Evolutionary conservation across 2,888 invertebrate genomes (phyloP), one percentile per base, ranked within the genome.

Genomic region (Cryptocephalus primarius): DNA sequence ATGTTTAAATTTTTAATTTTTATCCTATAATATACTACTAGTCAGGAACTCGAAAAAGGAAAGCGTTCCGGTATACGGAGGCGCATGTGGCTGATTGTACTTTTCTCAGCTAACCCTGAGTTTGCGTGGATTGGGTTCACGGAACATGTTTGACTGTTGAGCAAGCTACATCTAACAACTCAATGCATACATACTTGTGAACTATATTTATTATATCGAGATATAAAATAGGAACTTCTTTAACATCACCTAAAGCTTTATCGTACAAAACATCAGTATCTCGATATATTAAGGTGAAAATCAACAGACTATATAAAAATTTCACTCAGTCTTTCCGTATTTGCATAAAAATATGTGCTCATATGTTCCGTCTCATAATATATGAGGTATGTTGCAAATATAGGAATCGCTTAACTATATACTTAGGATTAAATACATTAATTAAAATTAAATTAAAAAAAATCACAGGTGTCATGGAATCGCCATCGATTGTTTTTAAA

Each of bases 281-380:
- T 67, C 67, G 66, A 68, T 68, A 67, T 67, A 65, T 61, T 58
- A 63, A 61, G 66, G 68, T 70, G 69, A 70, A 70, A 70, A 70
- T 70, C 64, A 71, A 71, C 71, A 70, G 69, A 70, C 70, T 69
- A 70, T 69, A 69, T 70, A 70, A 70, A 22, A 69, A 67, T 70
- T 71, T 71, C 71, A 71, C 71, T 72, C 72, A 72, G 72, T 72
- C 72, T 72, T 72, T 71, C 71, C 71, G 71, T 71, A 70, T 70
- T 70, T 71, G 69, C 70, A 69, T 71, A 70, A 70, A 71, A 71
- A 71, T 71, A 70, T 70, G 69, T 71, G 68, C 69, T 69, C 66
- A 68, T 68, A 65, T 66, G 65, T 63, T 62, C 66, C 68, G 47
- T 54, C 54, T 61, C 68, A 62, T 68, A 67, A 68, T 67, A 67